These are phyloP conservation scores for Capromys pilorides DNA, from an alignment of 2,797 vertebrate genomes.

Conservation along the genomic window DNA sequence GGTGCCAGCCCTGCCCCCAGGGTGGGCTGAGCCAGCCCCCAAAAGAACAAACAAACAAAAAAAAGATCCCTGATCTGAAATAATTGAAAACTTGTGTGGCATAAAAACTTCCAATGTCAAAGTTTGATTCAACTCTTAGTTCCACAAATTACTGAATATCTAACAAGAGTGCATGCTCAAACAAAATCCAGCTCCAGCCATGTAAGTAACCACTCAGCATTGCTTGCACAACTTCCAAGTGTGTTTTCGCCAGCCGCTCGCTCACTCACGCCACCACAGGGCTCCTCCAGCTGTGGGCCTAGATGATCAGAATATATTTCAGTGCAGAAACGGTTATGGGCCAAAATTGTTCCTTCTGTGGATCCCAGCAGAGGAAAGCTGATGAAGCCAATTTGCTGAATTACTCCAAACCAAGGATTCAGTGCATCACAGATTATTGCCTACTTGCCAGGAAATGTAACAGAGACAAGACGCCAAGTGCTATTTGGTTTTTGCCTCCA, in stretches of 20 bases:
- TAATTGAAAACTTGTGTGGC: background rate
- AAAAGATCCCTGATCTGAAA: background rate
- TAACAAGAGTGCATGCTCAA: background rate
- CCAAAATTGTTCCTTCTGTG: constrained; percentile 47
- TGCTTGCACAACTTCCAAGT: background rate
- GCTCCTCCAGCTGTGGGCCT: background rate
- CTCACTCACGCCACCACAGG: background rate
- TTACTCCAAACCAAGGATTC: constrained; percentile 59
- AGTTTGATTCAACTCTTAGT: background rate
- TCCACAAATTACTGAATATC: background rate
- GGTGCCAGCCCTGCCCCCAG: no score
- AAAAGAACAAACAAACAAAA: no score
- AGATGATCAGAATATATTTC: constrained; percentile 31
- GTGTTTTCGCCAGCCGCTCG: background rate
- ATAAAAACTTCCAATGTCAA: background rate
- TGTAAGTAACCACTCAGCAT: background rate
- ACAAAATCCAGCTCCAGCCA: background rate
- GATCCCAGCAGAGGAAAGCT: constrained; percentile 42
- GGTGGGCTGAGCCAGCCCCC: no score
- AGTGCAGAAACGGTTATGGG: constrained; percentile 24
- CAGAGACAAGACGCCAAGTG: constrained; percentile 40
- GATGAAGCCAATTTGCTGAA: constrained; percentile 65
- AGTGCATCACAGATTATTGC: constrained; percentile 61
- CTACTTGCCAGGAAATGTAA: constrained; percentile 64
- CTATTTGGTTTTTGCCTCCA: constrained; percentile 59